Evolutionary conservation across 1,140 invertebrate genomes (phyloP).

Genomic region (Aphaenogaster floridana): DNA sequence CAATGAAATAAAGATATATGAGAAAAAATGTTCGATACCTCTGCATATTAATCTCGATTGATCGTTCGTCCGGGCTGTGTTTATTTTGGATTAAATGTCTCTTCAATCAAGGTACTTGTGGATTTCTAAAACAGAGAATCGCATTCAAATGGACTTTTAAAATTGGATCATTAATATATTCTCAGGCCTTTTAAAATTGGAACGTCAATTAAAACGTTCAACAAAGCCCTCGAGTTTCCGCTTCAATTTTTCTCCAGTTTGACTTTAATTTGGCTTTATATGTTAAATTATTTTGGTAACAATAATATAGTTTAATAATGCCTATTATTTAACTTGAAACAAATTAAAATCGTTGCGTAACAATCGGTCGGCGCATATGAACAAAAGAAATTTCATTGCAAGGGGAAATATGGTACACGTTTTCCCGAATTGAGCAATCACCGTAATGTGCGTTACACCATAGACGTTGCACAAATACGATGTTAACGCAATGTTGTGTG

Average conservation of each 20-base stretch:
- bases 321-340: background rate
- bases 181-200: background rate
- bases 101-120: background rate
- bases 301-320: background rate
- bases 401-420: conserved; percentile 28
- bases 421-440: conserved; percentile 56
- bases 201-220: background rate
- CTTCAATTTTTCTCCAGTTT: background rate
- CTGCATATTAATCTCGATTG: conserved; percentile 21
- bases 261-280: background rate
- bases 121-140: conserved; percentile 9
- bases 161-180: background rate
- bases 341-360: background rate
- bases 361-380: background rate
- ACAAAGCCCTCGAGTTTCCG: background rate
- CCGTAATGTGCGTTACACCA: conserved; percentile 60
- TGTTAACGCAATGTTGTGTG: conserved; percentile 62
- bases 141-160: background rate
- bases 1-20: conserved; percentile 58
- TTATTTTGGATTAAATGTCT: conserved; percentile 9
- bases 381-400: conserved; percentile 32
- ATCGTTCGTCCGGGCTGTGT: background rate
- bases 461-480: conserved; percentile 63
- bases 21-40: conserved; percentile 16
- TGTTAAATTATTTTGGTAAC: background rate